Conservation (phyloP, 1,140 invertebrate species). For the Leptestheria dahalacensis region DNA sequence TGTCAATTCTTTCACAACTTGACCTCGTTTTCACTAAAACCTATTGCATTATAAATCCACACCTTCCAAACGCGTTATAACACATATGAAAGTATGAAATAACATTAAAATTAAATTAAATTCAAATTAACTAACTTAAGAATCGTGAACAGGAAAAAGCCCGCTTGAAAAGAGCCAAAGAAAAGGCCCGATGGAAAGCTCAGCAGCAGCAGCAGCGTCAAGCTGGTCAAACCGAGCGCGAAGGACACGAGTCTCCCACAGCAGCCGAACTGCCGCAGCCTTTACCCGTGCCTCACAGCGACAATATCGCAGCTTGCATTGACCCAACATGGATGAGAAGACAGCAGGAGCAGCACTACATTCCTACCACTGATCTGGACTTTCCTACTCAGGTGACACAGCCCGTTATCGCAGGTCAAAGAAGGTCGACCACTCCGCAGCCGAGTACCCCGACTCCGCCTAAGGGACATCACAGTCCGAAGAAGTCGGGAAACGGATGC, state of each 20-base stretch:
- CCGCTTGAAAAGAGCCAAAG: constrained; percentile 14
- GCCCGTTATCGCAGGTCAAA: constrained; percentile 2
- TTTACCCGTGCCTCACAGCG: neutral
- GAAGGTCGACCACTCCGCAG: neutral
- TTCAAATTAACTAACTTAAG: no score
- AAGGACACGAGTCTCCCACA: neutral
- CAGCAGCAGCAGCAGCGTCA: neutral
- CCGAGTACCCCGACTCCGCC: neutral
- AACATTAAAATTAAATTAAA: no score
- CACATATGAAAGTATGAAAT: no score
- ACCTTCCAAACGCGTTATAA: no score
- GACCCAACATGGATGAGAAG: constrained; percentile 1
- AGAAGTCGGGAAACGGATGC: constrained; percentile 2
- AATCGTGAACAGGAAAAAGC: constrained; percentile 6
- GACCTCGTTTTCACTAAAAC: no score
- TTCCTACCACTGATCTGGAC: constrained; percentile 22
- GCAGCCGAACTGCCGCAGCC: neutral
- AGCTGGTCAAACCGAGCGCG: neutral
- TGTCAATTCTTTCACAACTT: constrained; percentile 22
- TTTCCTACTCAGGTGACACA: constrained; percentile 29
- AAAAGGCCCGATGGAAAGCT: constrained; percentile 12
- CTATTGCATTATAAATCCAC: no score
- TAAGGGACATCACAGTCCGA: neutral
- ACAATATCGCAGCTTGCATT: constrained; percentile 3
- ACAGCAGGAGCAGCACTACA: neutral